phyloP scores from a whole-genome alignment of 2,113 vertebrate species.

The Seriola quinqueradiata region DNA sequence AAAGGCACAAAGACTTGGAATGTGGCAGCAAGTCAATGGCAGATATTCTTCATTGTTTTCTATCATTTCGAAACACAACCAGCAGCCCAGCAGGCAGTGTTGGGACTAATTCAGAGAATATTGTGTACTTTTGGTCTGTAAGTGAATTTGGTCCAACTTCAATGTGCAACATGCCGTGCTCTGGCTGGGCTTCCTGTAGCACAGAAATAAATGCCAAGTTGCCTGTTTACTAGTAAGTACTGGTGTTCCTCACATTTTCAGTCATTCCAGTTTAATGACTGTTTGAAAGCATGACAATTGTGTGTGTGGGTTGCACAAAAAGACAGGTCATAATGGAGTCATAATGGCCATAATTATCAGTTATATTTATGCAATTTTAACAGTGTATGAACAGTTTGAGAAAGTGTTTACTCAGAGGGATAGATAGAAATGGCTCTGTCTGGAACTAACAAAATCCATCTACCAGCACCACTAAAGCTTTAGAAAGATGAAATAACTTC shows the following conservation, averaged over 20 bases:
- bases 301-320: slow-evolving; percentile 10
- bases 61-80: slow-evolving; percentile 26
- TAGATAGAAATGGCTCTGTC: background rate
- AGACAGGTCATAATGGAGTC: slow-evolving; percentile 19
- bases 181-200: slow-evolving; percentile 36
- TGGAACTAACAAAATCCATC: background rate
- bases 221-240: slow-evolving; percentile 43
- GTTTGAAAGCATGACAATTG: slow-evolving; percentile 12
- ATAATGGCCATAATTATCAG: background rate
- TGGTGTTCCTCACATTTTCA: slow-evolving; percentile 33
- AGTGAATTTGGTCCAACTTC: slow-evolving; percentile 37
- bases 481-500: background rate
- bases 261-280: slow-evolving; percentile 22
- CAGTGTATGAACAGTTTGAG: background rate
- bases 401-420: background rate
- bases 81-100: slow-evolving; percentile 42
- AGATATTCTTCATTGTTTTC: slow-evolving; percentile 44
- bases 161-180: slow-evolving; percentile 12
- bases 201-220: slow-evolving; percentile 42
- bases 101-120: slow-evolving; percentile 35
- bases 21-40: background rate
- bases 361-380: background rate
- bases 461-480: background rate
- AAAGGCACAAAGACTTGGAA: background rate
- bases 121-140: slow-evolving; percentile 36